phyloP scores from a whole-genome alignment of 2,888 invertebrate genomes.

The Apamea epomidion region DNA sequence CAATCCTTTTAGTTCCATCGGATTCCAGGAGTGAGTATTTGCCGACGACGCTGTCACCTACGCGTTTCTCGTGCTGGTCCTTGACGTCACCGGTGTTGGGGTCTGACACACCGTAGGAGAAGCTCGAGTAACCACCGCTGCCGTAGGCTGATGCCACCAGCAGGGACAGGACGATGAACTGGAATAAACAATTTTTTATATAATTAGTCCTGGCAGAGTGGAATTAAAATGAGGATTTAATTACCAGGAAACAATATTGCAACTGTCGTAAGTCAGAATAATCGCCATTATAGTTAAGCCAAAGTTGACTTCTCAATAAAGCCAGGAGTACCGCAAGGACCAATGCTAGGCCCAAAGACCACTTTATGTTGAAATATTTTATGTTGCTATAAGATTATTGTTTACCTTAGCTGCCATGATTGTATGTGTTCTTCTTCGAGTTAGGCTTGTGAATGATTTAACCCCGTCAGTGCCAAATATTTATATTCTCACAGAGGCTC shows the following conservation, averaged over 20 bases:
- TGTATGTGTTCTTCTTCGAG: constrained; percentile 71
- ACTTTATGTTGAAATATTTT: background rate
- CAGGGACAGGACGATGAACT: constrained; percentile 79
- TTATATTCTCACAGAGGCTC: constrained; percentile 78
- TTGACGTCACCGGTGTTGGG: constrained; percentile 82
- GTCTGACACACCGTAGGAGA: constrained; percentile 82
- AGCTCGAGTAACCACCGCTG: constrained; percentile 78
- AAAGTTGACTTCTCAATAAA: background rate
- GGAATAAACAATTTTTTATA: constrained; percentile 68
- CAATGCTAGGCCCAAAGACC: background rate
- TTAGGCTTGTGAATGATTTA: constrained; percentile 76
- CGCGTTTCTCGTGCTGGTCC: constrained; percentile 90
- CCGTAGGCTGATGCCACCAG: constrained; percentile 75
- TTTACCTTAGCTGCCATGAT: constrained; percentile 82
- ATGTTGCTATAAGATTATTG: constrained; percentile 8
- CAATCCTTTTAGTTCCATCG: constrained; percentile 90
- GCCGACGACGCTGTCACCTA: constrained; percentile 91
- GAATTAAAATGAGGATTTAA: background rate
- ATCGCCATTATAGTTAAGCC: background rate
- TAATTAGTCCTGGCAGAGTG: background rate
- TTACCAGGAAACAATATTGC: background rate
- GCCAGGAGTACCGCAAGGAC: constrained; percentile 9
- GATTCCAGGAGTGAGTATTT: constrained; percentile 88
- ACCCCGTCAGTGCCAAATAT: constrained; percentile 73
- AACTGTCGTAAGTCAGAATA: background rate